A percentile compares a stretch with the other conserved stretches of the same genome.
phyloP scores from a whole-genome alignment of 2,888 invertebrate genomes.

The Girardia tigrina region DNA sequence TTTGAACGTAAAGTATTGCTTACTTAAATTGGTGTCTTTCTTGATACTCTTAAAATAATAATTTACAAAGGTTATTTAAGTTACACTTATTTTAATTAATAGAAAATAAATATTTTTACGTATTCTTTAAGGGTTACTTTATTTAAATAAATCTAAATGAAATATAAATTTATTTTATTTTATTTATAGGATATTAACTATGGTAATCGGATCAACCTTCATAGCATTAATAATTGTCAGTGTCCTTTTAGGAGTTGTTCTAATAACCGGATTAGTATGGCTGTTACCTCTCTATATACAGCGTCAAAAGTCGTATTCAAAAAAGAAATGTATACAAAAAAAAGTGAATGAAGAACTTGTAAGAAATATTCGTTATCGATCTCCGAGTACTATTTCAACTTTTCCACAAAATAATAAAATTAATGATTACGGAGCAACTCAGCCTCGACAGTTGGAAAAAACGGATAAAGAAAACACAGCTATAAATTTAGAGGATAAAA shows the following conservation, averaged over 20 bases:
- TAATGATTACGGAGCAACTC: not conserved
- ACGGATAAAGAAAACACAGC: not conserved
- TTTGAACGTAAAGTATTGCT: no score
- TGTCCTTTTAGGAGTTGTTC: not conserved
- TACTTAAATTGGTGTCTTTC: no score
- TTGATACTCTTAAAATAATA: no score
- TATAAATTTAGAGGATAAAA: not conserved
- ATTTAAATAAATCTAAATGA: no score
- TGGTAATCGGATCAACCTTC: not conserved
- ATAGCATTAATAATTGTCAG: not conserved
- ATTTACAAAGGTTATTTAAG: no score
- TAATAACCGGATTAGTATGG: not conserved
- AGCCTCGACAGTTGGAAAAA: not conserved
- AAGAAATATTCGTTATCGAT: not conserved
- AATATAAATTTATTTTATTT: not conserved
- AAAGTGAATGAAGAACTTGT: constrained; percentile 1
- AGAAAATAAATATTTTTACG: no score
- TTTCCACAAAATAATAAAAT: not conserved
- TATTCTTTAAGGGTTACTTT: no score
- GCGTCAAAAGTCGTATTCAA: not conserved
- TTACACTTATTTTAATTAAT: no score
- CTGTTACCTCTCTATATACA: not conserved
- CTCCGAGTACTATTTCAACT: not conserved
- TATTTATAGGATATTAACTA: not conserved
- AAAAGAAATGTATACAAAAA: not conserved